Evolutionary conservation across 2,888 invertebrate genomes (phyloP).

Genomic region (Hipparchia sbordonii): DNA sequence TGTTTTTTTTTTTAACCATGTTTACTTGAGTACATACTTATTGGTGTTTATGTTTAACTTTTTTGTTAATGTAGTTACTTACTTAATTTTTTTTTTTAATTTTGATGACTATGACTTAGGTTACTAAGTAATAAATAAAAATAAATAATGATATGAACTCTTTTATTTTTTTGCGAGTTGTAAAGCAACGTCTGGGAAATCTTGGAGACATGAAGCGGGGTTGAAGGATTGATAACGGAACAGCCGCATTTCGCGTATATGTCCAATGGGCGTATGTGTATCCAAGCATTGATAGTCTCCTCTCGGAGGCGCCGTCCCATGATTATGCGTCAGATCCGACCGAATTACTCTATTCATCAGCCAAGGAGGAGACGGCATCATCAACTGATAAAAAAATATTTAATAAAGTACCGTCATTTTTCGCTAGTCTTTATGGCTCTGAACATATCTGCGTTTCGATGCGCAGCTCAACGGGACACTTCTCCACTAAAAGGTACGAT

Average conservation of each 20-base stretch:
- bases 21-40: not conserved
- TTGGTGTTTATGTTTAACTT: constrained; percentile 10
- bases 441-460: not conserved
- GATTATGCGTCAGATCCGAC: constrained; percentile 73
- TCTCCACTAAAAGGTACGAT: no score
- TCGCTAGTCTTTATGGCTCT: no score
- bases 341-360: constrained; percentile 72
- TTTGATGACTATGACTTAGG: not conserved
- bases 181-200: constrained; percentile 52
- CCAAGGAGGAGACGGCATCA: constrained; percentile 66
- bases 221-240: constrained; percentile 71
- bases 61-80: not conserved
- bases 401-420: no score
- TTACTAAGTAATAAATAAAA: constrained; percentile 34
- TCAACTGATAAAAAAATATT: constrained; percentile 54
- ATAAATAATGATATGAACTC: constrained; percentile 11
- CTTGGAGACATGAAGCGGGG: constrained; percentile 65
- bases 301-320: constrained; percentile 70
- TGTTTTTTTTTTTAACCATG: not conserved
- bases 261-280: constrained; percentile 73
- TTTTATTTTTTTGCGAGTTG: constrained; percentile 31
- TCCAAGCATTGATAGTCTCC: constrained; percentile 75
- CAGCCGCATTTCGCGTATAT: constrained; percentile 66
- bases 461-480: not conserved
- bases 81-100: constrained; percentile 16